Evolutionary conservation across 2,797 vertebrate genomes (phyloP).

Genomic region (Macropodus opercularis): DNA sequence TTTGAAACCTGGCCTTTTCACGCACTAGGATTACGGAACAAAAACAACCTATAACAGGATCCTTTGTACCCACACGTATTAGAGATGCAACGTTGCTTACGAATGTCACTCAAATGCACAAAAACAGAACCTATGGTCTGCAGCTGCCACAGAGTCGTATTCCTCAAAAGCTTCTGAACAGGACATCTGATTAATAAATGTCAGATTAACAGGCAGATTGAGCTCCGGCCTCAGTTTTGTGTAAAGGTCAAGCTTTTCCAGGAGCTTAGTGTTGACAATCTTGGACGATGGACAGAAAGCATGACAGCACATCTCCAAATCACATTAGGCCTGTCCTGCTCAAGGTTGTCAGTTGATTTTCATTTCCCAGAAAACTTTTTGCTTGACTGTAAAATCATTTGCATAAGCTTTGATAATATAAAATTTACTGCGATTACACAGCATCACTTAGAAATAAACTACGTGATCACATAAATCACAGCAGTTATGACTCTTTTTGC

Average conservation of each 20-base stretch:
- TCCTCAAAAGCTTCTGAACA: not conserved
- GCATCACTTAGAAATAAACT: not conserved
- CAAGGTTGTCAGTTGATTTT: slow-evolving; percentile 68
- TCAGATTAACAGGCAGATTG: not conserved
- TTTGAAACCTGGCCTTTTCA: too few species aligned
- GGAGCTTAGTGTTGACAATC: not conserved
- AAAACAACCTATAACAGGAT: too few species aligned
- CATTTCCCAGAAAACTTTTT: slow-evolving; percentile 35
- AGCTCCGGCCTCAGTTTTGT: not conserved
- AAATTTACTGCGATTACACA: not conserved
- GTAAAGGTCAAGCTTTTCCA: slow-evolving; percentile 7
- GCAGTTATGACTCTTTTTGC: slow-evolving; percentile 14
- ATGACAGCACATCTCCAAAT: slow-evolving; percentile 71
- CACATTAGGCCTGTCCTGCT: slow-evolving; percentile 62
- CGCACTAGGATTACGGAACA: too few species aligned
- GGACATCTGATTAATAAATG: not conserved
- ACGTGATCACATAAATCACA: slow-evolving; percentile 10
- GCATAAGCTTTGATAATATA: not conserved
- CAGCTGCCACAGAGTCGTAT: not conserved
- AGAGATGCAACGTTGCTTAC: too few species aligned
- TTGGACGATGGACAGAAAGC: slow-evolving; percentile 6
- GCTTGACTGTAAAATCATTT: slow-evolving; percentile 14
- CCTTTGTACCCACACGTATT: too few species aligned
- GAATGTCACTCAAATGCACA: not conserved
- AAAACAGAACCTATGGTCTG: too few species aligned